A percentile compares a stretch with the other conserved stretches of the same genome.
Evolutionary conservation across 2,888 invertebrate species (phyloP).

Genomic region (Uropetala carovei): DNA sequence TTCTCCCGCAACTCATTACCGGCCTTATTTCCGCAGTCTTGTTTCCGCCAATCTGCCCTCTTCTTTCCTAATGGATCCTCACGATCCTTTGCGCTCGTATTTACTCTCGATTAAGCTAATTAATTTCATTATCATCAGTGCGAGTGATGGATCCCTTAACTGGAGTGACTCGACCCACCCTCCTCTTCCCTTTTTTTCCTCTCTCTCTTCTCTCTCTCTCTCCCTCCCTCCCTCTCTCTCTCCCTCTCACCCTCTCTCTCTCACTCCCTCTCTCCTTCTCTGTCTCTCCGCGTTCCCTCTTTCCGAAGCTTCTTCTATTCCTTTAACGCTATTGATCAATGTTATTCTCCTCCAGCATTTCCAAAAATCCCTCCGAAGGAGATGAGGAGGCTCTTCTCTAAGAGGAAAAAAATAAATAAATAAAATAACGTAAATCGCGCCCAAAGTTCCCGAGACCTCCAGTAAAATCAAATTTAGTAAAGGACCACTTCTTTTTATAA

Average conservation of each 20-base stretch:
- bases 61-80: conserved; percentile 59
- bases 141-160: conserved; percentile 46
- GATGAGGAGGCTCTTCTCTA: background rate
- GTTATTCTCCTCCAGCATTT: conserved; percentile 6
- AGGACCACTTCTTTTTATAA: too few relatives aligned
- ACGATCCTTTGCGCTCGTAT: conserved; percentile 66
- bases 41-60: conserved; percentile 42
- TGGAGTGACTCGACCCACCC: background rate
- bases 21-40: conserved; percentile 53
- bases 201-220: background rate
- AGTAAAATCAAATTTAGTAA: too few relatives aligned
- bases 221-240: too few relatives aligned
- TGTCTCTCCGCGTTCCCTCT: too few relatives aligned
- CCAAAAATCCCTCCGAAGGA: conserved; percentile 3
- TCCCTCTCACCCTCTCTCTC: background rate
- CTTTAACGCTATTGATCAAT: conserved; percentile 34
- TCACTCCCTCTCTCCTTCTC: background rate
- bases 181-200: background rate
- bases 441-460: too few relatives aligned
- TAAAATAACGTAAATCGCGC: too few relatives aligned
- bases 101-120: conserved; percentile 69
- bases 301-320: background rate
- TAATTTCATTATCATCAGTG: conserved; percentile 68
- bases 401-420: too few relatives aligned
- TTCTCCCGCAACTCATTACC: conserved; percentile 1